Evolutionary conservation across 2,113 vertebrate genomes (phyloP).

Genomic region (Austrofundulus limnaeus): DNA sequence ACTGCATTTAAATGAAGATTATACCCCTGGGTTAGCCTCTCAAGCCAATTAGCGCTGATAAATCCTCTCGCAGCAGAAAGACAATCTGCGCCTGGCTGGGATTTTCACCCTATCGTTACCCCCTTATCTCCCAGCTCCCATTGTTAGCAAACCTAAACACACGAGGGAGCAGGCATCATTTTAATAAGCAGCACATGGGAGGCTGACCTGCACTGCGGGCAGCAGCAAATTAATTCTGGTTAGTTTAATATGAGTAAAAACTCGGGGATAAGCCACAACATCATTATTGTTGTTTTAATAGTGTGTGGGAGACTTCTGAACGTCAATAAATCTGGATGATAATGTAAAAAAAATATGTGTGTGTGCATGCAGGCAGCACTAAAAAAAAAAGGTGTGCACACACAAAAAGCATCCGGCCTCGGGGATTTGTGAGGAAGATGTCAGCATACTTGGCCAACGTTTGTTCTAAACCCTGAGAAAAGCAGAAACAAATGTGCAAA

Average conservation of each 20-base stretch:
- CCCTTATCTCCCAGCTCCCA: conserved; percentile 50
- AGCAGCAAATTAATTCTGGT: conserved; percentile 42
- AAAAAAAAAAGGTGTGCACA: conserved; percentile 34
- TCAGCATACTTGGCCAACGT: conserved; percentile 59
- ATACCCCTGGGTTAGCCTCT: conserved; percentile 38
- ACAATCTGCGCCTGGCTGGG: conserved; percentile 20
- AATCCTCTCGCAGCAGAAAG: conserved; percentile 30
- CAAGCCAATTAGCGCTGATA: conserved; percentile 59
- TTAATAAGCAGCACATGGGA: conserved; percentile 57
- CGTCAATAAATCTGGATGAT: conserved; percentile 12
- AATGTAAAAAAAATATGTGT: conserved; percentile 19
- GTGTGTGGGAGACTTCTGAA: conserved; percentile 2
- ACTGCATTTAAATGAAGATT: conserved; percentile 44
- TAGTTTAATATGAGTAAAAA: conserved; percentile 32
- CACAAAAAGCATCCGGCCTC: conserved; percentile 25
- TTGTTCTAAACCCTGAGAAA: conserved; percentile 37
- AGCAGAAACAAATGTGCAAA: conserved; percentile 57
- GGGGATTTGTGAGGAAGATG: conserved; percentile 60
- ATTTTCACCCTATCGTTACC: conserved; percentile 49
- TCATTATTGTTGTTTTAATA: background rate
- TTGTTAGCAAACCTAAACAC: conserved; percentile 52
- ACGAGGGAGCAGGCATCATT: conserved; percentile 45
- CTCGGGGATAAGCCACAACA: conserved; percentile 16
- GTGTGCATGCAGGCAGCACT: conserved; percentile 12
- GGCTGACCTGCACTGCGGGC: conserved; percentile 32